Evolutionary conservation across 2,113 vertebrate species (phyloP).

Genomic region (Colius striatus): DNA sequence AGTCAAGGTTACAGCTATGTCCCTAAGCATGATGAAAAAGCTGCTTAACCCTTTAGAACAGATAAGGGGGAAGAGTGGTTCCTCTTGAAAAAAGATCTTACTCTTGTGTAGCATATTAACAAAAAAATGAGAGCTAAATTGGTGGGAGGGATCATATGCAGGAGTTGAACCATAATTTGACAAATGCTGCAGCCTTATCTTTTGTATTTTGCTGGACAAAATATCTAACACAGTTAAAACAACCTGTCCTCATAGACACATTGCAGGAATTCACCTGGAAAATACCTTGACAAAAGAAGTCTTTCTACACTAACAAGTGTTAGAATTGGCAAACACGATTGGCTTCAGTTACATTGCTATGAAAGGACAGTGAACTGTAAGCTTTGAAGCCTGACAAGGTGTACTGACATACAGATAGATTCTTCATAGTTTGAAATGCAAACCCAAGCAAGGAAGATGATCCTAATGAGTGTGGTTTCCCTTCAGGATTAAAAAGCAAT

Average conservation of each 20-base stretch:
- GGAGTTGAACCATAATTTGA: not conserved
- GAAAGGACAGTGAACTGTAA: not conserved
- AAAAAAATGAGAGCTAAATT: not conserved
- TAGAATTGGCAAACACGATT: not conserved
- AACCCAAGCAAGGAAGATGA: not conserved
- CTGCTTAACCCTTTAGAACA: conserved; percentile 12
- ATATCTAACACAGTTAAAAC: not conserved
- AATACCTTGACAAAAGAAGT: not conserved
- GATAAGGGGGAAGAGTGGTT: not conserved
- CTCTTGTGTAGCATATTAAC: not conserved
- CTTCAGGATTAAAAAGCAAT: not conserved
- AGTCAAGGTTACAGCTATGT: conserved; percentile 1
- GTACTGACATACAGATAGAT: not conserved
- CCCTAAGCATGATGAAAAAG: not conserved
- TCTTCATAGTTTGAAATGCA: not conserved
- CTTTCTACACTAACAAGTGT: not conserved
- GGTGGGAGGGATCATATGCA: not conserved
- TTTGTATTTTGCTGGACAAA: not conserved
- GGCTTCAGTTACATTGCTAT: not conserved
- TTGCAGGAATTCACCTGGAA: not conserved
- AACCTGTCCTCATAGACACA: not conserved
- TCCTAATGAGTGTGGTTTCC: not conserved
- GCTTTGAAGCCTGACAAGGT: not conserved
- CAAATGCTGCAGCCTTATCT: not conserved
- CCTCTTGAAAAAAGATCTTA: not conserved